A percentile compares a stretch with the other conserved stretches of the same genome.
These are phyloP conservation scores for Heteromurus nitidus DNA, from an alignment of 2,888 invertebrate genomes.

Conservation along the genomic window DNA sequence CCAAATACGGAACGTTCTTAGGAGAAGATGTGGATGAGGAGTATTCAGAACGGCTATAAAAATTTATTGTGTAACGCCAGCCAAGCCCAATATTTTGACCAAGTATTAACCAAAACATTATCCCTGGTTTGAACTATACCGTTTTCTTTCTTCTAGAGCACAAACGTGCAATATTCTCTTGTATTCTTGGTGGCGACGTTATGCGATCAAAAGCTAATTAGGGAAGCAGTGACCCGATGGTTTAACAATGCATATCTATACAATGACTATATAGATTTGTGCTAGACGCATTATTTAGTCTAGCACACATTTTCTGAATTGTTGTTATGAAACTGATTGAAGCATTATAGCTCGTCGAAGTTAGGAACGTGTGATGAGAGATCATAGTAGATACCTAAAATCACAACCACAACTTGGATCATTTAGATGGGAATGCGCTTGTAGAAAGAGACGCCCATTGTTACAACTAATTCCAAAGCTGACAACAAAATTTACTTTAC, in stretches of 20 bases:
- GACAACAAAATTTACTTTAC: background rate
- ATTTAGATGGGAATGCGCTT: background rate
- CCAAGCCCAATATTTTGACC: conserved; percentile 30
- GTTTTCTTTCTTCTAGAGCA: background rate
- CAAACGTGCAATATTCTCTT: background rate
- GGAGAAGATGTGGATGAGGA: conserved; percentile 35
- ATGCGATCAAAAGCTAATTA: conserved; percentile 24
- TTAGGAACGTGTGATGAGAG: no score
- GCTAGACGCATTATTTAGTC: background rate
- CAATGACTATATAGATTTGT: background rate
- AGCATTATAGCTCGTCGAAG: background rate
- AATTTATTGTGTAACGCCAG: conserved; percentile 22
- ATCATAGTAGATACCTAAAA: conserved; percentile 6
- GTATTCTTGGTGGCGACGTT: background rate
- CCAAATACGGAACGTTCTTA: conserved; percentile 56
- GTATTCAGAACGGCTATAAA: conserved; percentile 40
- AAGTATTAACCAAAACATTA: conserved; percentile 11
- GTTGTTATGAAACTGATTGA: conserved; percentile 1
- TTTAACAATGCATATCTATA: background rate
- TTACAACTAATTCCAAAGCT: background rate
- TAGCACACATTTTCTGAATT: conserved; percentile 2
- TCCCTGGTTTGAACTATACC: background rate
- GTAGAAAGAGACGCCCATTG: conserved; percentile 1
- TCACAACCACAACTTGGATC: no score
- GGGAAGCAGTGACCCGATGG: conserved; percentile 39